Evolutionary conservation across 1,140 invertebrate species (phyloP).

Genomic region (Eufriesea mexicana): DNA sequence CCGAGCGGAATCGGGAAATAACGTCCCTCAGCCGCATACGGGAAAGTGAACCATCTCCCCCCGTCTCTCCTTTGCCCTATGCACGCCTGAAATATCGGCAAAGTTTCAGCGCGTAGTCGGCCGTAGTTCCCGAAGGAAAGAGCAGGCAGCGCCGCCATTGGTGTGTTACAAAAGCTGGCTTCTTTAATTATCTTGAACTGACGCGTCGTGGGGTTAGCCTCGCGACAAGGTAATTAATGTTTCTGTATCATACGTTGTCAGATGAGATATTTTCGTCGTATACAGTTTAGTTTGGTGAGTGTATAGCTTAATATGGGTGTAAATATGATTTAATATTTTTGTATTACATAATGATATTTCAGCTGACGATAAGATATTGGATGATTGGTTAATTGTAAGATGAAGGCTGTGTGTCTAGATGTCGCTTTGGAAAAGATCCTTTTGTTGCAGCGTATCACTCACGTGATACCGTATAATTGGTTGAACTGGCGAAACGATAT

Average conservation of each 20-base stretch:
- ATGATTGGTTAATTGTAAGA: no score
- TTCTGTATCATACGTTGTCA: background rate
- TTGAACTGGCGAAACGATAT: no score
- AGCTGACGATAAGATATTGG: no score
- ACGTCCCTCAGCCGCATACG: background rate
- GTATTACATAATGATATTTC: no score
- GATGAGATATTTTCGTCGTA: no score
- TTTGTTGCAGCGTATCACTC: no score
- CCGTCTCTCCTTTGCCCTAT: background rate
- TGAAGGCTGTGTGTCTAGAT: no score
- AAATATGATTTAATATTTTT: no score
- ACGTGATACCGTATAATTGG: no score
- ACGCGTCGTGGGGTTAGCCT: background rate
- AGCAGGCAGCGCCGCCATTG: background rate
- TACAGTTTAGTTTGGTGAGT: no score
- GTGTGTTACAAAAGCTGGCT: slow-evolving; percentile 22
- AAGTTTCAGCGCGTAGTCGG: background rate
- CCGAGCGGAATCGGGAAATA: slow-evolving; percentile 9
- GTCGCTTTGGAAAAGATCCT: no score
- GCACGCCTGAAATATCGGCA: slow-evolving; percentile 21
- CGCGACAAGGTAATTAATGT: slow-evolving; percentile 35
- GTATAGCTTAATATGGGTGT: no score
- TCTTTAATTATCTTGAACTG: slow-evolving; percentile 44
- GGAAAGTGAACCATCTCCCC: background rate
- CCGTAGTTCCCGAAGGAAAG: background rate